Percentiles rank a stretch among this genome's conserved stretches.
Conservation (phyloP, 2,113 vertebrate species). For the Hoplias malabaricus region DNA sequence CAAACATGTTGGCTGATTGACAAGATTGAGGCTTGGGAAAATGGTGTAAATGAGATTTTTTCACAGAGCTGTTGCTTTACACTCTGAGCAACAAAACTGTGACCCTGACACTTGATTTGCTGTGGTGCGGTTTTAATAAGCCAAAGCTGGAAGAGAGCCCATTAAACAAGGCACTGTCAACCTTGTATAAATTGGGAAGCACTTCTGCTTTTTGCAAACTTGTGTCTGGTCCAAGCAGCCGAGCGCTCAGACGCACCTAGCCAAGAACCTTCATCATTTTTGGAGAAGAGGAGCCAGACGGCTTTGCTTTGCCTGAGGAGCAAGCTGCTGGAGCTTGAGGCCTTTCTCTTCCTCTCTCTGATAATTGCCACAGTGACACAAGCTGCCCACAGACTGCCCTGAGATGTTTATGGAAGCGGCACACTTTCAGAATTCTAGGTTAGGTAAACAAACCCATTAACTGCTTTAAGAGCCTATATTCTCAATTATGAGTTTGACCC, state of each 20-base stretch:
- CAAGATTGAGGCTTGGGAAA: too few species aligned
- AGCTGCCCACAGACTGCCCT: neutral
- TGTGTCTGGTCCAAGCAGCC: neutral
- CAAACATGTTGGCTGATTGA: neutral
- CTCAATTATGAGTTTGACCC: constrained; percentile 43
- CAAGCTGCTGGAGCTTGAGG: constrained; percentile 30
- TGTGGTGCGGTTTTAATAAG: neutral
- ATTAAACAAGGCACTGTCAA: neutral
- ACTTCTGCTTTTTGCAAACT: constrained; percentile 10
- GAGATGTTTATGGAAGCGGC: constrained; percentile 32
- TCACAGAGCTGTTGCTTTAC: neutral
- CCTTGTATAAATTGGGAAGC: neutral
- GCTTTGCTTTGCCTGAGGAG: constrained; percentile 26
- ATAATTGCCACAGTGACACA: constrained; percentile 35
- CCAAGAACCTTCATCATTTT: constrained; percentile 4
- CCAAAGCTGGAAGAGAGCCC: neutral
- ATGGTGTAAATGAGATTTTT: neutral
- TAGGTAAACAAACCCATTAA: constrained; percentile 42
- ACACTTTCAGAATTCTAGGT: constrained; percentile 10
- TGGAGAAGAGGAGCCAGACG: neutral
- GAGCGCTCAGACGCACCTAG: neutral
- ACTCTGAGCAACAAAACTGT: neutral
- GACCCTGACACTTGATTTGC: neutral
- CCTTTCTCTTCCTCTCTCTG: constrained; percentile 30
- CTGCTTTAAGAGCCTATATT: constrained; percentile 34